phyloP scores from a whole-genome alignment of 2,113 vertebrate genomes.

The Mungos mungo region DNA sequence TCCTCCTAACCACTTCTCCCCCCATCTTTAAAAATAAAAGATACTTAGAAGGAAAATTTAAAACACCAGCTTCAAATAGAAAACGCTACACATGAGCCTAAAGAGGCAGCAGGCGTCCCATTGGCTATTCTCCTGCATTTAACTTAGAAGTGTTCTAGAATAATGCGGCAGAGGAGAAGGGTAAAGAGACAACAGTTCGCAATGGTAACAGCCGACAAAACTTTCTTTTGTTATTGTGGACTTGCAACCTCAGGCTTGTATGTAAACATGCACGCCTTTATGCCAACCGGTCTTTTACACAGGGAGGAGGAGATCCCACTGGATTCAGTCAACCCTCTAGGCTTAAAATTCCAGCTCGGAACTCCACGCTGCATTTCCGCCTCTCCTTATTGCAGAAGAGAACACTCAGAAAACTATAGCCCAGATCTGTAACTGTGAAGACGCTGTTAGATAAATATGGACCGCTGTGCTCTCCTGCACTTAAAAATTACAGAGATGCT shows the following conservation, averaged over 20 bases:
- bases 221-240: slow-evolving; percentile 14
- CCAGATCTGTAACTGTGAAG: slow-evolving; percentile 73
- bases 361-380: neutral
- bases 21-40: neutral
- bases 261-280: neutral
- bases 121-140: slow-evolving; percentile 22
- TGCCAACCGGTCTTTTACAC: neutral
- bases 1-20: neutral
- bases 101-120: neutral
- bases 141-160: neutral
- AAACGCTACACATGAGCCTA: neutral
- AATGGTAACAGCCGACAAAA: slow-evolving; percentile 26
- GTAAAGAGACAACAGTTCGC: neutral
- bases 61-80: neutral
- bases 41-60: neutral
- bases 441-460: slow-evolving; percentile 73
- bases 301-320: neutral
- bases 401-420: slow-evolving; percentile 65
- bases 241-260: slow-evolving; percentile 49
- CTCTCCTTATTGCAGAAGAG: slow-evolving; percentile 46
- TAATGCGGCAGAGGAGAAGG: neutral
- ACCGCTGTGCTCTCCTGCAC: slow-evolving; percentile 58
- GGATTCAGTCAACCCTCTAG: slow-evolving; percentile 35
- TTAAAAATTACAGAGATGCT: slow-evolving; percentile 79
- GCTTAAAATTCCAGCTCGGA: slow-evolving; percentile 55